Evolutionary conservation across 2,888 invertebrate genomes (phyloP), one percentile per base, ranked within the genome.

Genomic region (Polietes domitor): DNA sequence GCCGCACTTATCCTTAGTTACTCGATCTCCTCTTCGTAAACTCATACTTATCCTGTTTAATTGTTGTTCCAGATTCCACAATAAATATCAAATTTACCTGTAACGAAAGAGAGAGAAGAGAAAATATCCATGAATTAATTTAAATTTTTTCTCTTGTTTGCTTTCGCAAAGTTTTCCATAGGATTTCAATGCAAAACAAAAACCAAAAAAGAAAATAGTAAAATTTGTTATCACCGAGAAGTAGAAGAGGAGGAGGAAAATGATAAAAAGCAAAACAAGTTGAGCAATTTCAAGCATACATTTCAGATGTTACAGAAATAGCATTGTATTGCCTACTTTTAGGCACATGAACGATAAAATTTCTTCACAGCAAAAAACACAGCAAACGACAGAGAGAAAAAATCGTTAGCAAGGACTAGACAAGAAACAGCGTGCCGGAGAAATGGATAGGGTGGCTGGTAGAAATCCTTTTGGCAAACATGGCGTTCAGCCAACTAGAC

Each of bases 401-500:
- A 63, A 9, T 32, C 53, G 53, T 53, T 58, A 24, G 58, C 15
- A 58, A 58, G 9, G 15, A 58, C 21, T 24, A 24, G 26, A 58
- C 15, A 63, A 65, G 19, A 43, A 73, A 53, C 26, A 47, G n/a
- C 9, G 12, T 41, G n/a, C 3, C n/a, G 65, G 32, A 1, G 9
- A 61, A 41, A 17, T 0, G 58, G 15, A 19, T 6, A 12, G 17
- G 32, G 37, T 74, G 43, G 37, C n/a, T 24, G 7, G 15, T n/a
- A 65, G 7, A 76, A 81, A 84, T 81, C 81, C 73, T 76, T 81
- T 81, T 84, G 70, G 79, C 78, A 84, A 81, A 81, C 76, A 78
- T 84, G 81, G 84, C 84, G 58, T 37, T 65, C 63, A 84, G 84
- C 84, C 84, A 84, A 81, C 75, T 76, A 81, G 78, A 75, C 78